These are phyloP conservation scores for Otis tarda DNA, from an alignment of 2,113 vertebrate species.

Conservation along the genomic window DNA sequence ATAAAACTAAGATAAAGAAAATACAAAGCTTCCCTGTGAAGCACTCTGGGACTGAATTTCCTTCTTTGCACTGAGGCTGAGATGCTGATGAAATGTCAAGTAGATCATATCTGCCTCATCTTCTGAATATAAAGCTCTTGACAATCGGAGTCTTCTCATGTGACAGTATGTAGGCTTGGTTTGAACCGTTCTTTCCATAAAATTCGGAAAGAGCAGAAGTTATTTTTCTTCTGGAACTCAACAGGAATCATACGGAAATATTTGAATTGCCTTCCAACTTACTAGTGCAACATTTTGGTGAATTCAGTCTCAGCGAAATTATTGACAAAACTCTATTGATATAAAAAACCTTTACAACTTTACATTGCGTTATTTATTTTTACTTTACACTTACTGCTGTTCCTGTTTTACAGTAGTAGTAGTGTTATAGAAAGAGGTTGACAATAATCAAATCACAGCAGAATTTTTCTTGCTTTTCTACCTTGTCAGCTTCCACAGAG, in stretches of 20 bases:
- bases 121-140: background rate
- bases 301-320: background rate
- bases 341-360: background rate
- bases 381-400: background rate
- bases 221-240: background rate
- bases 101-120: background rate
- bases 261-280: background rate
- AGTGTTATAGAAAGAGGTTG: background rate
- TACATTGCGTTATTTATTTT: background rate
- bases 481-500: background rate
- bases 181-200: background rate
- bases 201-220: background rate
- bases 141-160: background rate
- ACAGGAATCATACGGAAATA: background rate
- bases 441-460: background rate
- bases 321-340: background rate
- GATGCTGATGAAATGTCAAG: constrained; percentile 17
- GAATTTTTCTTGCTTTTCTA: background rate
- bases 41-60: background rate
- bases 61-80: background rate
- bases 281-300: background rate
- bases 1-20: constrained; percentile 17
- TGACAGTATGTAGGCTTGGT: background rate
- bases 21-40: background rate
- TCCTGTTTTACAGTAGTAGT: background rate